Base-by-base conservation (phyloP, 2,888 invertebrate species). In the Prosopocoilus inquinatus region DNA sequence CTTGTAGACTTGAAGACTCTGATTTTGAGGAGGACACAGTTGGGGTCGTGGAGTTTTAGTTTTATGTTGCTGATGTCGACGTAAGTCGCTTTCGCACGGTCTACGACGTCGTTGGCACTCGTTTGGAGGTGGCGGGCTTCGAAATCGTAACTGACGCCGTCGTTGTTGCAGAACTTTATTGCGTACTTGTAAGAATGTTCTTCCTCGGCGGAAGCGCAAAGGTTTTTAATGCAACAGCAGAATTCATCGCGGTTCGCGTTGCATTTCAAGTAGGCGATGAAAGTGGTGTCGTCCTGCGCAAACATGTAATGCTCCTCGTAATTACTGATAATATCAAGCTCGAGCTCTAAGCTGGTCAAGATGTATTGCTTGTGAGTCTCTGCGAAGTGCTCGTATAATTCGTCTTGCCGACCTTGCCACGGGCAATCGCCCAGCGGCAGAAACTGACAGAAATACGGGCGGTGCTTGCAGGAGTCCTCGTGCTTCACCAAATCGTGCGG, bases 301-400 rank as follows among this genome's bases (percentile, higher is more conserved):
- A 72, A 52, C 9, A 74, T 48, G 61, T 67, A 71, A 58, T 68
- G 67, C 51, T 68, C 70, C 16, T 66, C 67, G 48, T 72, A 69
- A 13, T 59, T 66, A 50, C 68, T 67, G 7, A 72, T 43, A 41
- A 74, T 67, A 65, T 74, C 68, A 8, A 75, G 43, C 61, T 74
- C 74, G 55, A 74, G 70, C 34, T 60, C 59, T 1, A 62, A 56
- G 38, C 69, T 62, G 35, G 61, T 64, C 44, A 74, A 50, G n/a
- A 71, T 57, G 41, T 67, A 64, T 4, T 59, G 53, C 2, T 65
- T 62, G 61, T 75, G 75, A 32, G 60, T 55, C 0, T 62, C 55
- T 57, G 70, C 66, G 55, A 67, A 72, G 64, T 75, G 75, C 5
- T 66, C 63, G 39, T 65, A 55, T 1, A 74, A 47, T 32, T 70